Percentiles rank a stretch among this genome's conserved stretches.
These are phyloP conservation scores for Zelleria hepariella DNA, from an alignment of 2,888 invertebrate species.

Conservation along the genomic window DNA sequence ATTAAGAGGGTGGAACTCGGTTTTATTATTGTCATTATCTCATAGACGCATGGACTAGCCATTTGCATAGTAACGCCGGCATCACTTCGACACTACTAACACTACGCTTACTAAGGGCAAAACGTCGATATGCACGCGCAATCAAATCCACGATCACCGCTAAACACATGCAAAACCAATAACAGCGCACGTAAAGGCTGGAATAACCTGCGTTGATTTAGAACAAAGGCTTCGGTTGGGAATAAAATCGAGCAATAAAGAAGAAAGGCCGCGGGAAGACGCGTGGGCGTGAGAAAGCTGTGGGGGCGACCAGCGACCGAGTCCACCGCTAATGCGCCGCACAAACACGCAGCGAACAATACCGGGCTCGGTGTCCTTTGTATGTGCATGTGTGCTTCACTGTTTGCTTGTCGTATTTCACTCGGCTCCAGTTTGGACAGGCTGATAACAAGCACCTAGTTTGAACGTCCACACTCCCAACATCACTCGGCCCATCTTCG, in stretches of 20 bases:
- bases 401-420: neutral
- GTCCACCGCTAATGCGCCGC: slow-evolving; percentile 46
- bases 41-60: no score
- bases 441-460: neutral
- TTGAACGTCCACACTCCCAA: no score
- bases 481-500: no score
- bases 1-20: no score
- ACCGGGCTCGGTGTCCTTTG: neutral
- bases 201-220: slow-evolving; percentile 9
- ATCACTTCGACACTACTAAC: no score
- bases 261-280: slow-evolving; percentile 37
- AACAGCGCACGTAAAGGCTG: neutral
- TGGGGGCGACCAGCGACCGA: slow-evolving; percentile 38
- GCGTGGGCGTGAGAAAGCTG: slow-evolving; percentile 60
- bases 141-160: neutral
- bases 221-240: slow-evolving; percentile 24
- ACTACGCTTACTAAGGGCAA: no score
- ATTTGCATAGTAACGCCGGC: no score
- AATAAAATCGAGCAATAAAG: slow-evolving; percentile 37
- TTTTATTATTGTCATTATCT: no score
- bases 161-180: neutral
- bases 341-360: slow-evolving; percentile 42
- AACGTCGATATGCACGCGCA: neutral
- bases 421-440: neutral
- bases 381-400: neutral